Conservation (phyloP, 2,797 vertebrate species). For the Hafferia zeledoni region DNA sequence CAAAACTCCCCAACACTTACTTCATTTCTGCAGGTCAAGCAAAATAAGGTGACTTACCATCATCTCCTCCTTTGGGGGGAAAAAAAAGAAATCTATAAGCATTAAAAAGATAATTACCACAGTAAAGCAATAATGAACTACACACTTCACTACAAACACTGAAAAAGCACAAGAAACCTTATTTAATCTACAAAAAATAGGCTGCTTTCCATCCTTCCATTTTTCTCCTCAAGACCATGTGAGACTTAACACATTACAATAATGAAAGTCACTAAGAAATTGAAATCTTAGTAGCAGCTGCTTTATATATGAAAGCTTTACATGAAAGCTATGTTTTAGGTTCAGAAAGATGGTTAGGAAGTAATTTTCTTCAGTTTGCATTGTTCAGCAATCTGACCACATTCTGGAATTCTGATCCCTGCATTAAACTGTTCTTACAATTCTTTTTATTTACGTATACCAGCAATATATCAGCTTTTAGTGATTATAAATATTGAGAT, state of each 20-base stretch:
- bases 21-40: neutral
- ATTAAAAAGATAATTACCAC: neutral
- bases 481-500: neutral
- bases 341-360: neutral
- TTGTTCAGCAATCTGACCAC: neutral
- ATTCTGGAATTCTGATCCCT: neutral
- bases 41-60: constrained; percentile 85
- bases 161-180: neutral
- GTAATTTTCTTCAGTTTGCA: neutral
- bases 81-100: neutral
- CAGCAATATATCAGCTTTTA: neutral
- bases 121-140: neutral
- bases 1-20: neutral
- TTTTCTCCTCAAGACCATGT: neutral
- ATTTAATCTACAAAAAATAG: neutral
- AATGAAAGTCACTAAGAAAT: neutral
- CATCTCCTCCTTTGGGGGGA: constrained; percentile 82
- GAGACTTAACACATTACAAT: neutral
- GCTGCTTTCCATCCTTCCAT: neutral
- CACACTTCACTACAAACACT: neutral
- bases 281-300: neutral
- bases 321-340: neutral
- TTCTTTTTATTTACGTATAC: neutral
- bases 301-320: neutral
- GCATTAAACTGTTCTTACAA: neutral